These are phyloP conservation scores for Dasysyrphus tricinctus DNA, from an alignment of 2,888 invertebrate genomes.

Conservation along the genomic window DNA sequence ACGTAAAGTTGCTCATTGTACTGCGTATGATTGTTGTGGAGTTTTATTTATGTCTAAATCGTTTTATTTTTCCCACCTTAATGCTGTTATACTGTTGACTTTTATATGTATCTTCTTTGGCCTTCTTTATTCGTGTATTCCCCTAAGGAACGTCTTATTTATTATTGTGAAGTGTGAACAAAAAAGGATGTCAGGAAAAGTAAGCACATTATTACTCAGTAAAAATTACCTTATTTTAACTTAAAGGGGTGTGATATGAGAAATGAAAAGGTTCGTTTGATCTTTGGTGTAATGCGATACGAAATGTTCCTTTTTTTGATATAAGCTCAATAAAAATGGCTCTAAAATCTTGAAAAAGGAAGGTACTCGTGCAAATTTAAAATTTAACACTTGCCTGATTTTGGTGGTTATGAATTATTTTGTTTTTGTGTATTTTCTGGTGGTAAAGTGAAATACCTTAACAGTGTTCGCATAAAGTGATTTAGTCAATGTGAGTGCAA, in stretches of 20 bases:
- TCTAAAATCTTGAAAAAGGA: not conserved
- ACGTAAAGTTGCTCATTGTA: conserved; percentile 19
- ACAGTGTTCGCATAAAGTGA: too few relatives aligned
- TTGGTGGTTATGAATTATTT: not conserved
- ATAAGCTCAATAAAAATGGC: conserved; percentile 3
- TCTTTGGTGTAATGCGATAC: conserved; percentile 4
- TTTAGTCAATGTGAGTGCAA: too few relatives aligned
- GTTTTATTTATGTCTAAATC: conserved; percentile 70
- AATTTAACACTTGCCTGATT: not conserved
- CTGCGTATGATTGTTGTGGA: conserved; percentile 70
- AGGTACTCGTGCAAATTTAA: not conserved
- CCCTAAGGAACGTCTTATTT: conserved; percentile 69
- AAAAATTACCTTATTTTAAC: conserved; percentile 52
- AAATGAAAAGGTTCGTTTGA: conserved; percentile 12
- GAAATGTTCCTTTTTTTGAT: not conserved
- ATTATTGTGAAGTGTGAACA: conserved; percentile 59
- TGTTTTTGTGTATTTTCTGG: not conserved
- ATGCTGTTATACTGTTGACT: conserved; percentile 71
- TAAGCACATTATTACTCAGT: conserved; percentile 61
- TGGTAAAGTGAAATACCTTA: too few relatives aligned
- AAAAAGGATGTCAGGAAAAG: conserved; percentile 57
- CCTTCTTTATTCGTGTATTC: conserved; percentile 56
- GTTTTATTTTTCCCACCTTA: conserved; percentile 74
- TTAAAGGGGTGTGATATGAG: conserved; percentile 31
- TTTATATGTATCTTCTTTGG: conserved; percentile 61